Conservation (phyloP, 2,888 invertebrate species). For the Tribolium freemani region DNA sequence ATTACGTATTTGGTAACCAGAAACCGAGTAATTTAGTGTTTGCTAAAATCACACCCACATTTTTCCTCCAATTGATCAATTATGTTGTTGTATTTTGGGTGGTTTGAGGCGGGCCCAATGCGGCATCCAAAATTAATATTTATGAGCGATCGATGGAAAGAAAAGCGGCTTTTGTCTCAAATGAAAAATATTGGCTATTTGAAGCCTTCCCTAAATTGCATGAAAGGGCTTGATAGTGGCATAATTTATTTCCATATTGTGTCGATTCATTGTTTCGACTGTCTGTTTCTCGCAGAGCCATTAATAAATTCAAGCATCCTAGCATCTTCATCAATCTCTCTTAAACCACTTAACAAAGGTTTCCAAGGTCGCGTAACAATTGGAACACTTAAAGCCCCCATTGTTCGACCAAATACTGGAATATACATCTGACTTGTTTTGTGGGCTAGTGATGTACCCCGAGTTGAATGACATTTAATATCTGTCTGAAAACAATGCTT, state of each 20-base stretch:
- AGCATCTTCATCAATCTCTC: slow-evolving; percentile 52
- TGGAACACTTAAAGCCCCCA: slow-evolving; percentile 48
- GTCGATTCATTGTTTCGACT: slow-evolving; percentile 46
- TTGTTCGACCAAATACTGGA: slow-evolving; percentile 43
- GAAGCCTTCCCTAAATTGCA: slow-evolving; percentile 4
- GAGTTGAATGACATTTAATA: slow-evolving; percentile 52
- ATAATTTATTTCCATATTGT: slow-evolving; percentile 47
- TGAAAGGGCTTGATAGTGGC: slow-evolving; percentile 14
- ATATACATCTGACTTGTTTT: slow-evolving; percentile 46
- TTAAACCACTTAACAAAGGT: slow-evolving; percentile 51
- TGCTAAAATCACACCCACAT: too few species aligned
- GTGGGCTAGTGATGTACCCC: slow-evolving; percentile 25
- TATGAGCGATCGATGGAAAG: slow-evolving; percentile 1
- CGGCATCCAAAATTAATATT: slow-evolving; percentile 2
- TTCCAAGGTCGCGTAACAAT: slow-evolving; percentile 48
- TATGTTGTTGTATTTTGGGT: too few species aligned
- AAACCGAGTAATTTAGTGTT: too few species aligned
- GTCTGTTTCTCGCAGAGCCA: slow-evolving; percentile 42
- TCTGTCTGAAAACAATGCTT: slow-evolving; percentile 51
- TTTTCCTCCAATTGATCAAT: too few species aligned
- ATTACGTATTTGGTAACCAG: too few species aligned
- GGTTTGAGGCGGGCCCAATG: too few species aligned
- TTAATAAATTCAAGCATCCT: slow-evolving; percentile 45
- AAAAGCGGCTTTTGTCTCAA: slow-evolving; percentile 25
- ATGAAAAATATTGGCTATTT: slow-evolving; percentile 22